These are phyloP conservation scores for Hyles vespertilio DNA, from an alignment of 1,140 invertebrate genomes.

Conservation along the genomic window DNA sequence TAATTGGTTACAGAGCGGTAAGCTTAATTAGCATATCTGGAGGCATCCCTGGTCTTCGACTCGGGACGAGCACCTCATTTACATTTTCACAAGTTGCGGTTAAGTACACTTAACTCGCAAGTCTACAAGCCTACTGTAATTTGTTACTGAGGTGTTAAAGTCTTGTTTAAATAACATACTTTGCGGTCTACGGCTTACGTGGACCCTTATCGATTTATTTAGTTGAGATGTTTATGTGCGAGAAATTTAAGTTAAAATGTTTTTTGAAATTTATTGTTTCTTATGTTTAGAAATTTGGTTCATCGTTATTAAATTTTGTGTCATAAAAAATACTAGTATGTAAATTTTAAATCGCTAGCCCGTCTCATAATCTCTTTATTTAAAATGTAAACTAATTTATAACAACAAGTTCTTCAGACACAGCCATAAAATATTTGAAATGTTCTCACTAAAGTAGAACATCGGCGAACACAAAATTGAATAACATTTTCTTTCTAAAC, in stretches of 20 bases:
- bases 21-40: constrained; percentile 36
- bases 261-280: too few species aligned
- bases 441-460: not conserved
- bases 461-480: not conserved
- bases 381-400: too few species aligned
- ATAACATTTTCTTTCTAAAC: constrained; percentile 24
- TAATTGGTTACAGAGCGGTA: not conserved
- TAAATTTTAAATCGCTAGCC: too few species aligned
- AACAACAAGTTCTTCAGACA: too few species aligned
- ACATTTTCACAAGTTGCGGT: constrained; percentile 40
- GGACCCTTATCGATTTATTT: too few species aligned
- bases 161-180: constrained; percentile 24
- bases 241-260: too few species aligned
- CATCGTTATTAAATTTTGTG: too few species aligned
- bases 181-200: constrained; percentile 9
- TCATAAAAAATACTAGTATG: too few species aligned
- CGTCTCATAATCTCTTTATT: too few species aligned
- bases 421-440: not conserved
- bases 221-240: too few species aligned
- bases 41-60: constrained; percentile 16
- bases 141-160: constrained; percentile 30
- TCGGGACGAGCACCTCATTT: constrained; percentile 28
- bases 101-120: constrained; percentile 43
- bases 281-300: too few species aligned
- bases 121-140: constrained; percentile 31